Base-by-base conservation (phyloP, 2,113 vertebrate genomes). In the Eptatretus burgeri region DNA sequence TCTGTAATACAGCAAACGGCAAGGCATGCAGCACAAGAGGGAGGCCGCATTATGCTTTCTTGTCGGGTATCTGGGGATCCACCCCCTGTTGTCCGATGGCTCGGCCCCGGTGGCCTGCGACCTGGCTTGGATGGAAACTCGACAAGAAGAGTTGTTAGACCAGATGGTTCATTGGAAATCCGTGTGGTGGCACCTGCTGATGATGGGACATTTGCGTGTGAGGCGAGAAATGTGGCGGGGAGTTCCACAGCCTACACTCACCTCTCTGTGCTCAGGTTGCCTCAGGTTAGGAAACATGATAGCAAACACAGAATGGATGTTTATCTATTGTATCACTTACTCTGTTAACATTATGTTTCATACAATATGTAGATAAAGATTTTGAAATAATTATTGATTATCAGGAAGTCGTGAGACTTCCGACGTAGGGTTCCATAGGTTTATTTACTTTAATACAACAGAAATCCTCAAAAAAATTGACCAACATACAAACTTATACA, bases 1-100 rank as follows among this genome's bases (percentile, higher is more conserved):
- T 79, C 87, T 64, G 87, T 89, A 51, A 86, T 83, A 10, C 81
- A 83, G 14, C 82, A 85, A 76, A 84, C 82, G 2, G 81, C 82
- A 71, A 81, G 80, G 68, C 74, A 86, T 20, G 86, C 83, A 83
- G 78, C 85, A 18, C 72, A 87, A 65, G 84, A 89, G 66, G 84
- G 84, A 51, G 83, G 85, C 72, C 69, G 80, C 52, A 83, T 83
- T 66, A 81, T 77, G 0, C 71, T 89, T 2, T 76, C 80, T 64
- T 89, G 84, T 66, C 76, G 82, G 2, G 75, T 83, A 63, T 80
- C 83, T 0, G 84, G 84, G 1, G 84, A 89, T 73, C 84, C 84
- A 0, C 75, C 75, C 51, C 84, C 84, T 1, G 74, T 80, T 12
- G 73, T 86, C 67, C 83, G 85, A 72, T 89, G 84, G 84, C 82